Conservation (phyloP, 2,888 invertebrate species). For the Ellobium chinense region DNA sequence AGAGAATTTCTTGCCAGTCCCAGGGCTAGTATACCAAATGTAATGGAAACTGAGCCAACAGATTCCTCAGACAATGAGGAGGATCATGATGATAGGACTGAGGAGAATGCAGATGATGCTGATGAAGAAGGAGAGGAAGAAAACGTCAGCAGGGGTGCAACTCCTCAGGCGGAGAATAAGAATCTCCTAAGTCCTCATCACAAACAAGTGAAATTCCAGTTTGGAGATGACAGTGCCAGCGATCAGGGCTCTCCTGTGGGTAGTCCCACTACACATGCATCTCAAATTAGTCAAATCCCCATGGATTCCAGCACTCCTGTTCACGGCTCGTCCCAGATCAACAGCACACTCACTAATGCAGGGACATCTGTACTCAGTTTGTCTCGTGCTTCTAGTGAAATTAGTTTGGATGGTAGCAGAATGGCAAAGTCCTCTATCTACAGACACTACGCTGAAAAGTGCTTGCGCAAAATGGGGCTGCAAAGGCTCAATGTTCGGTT, state of each 20-base stretch:
- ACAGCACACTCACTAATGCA: conserved; percentile 42
- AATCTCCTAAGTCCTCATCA: conserved; percentile 35
- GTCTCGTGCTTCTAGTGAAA: conserved; percentile 70
- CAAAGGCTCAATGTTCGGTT: conserved; percentile 89
- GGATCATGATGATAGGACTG: conserved; percentile 48
- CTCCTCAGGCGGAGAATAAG: conserved; percentile 23
- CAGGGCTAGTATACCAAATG: conserved; percentile 57
- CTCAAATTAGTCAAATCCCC: conserved; percentile 45
- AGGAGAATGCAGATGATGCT: conserved; percentile 36
- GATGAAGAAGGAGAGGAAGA: conserved; percentile 47
- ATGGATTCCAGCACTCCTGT: conserved; percentile 63
- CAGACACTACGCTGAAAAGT: conserved; percentile 90
- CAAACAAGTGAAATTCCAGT: conserved; percentile 51
- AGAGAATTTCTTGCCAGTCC: conserved; percentile 25
- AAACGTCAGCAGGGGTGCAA: conserved; percentile 46
- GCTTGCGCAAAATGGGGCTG: conserved; percentile 91
- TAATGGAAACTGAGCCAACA: conserved; percentile 52
- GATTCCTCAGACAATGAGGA: conserved; percentile 53
- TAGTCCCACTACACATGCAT: not conserved
- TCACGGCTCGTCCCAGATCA: conserved; percentile 43
- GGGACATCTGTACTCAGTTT: conserved; percentile 54
- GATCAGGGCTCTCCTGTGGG: conserved; percentile 32
- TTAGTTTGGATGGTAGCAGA: conserved; percentile 68
- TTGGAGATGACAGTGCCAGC: conserved; percentile 51
- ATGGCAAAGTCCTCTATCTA: conserved; percentile 68